phyloP scores from a whole-genome alignment of 2,113 vertebrate genomes.

The Triplophysa rosa region DNA sequence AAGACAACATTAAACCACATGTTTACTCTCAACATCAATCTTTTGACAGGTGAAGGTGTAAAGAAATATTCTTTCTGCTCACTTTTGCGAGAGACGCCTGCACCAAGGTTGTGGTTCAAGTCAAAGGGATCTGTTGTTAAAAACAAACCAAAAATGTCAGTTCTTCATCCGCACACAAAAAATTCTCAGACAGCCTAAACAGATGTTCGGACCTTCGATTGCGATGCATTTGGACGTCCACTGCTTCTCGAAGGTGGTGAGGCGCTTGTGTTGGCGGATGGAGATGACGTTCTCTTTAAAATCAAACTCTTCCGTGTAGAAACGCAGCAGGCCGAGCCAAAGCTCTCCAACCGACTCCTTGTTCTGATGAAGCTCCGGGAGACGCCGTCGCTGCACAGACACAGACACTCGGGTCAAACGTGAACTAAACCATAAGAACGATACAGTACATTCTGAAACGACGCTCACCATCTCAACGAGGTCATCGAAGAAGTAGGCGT shows the following conservation, averaged over 20 bases:
- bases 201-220: constrained; percentile 84
- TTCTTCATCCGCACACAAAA: no score
- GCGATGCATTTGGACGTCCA: constrained; percentile 99
- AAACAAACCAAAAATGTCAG: background rate
- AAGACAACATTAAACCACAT: constrained; percentile 20
- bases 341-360: constrained; percentile 91
- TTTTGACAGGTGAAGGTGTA: background rate
- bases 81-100: constrained; percentile 99
- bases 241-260: constrained; percentile 98
- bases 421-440: background rate
- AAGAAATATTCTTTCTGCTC: constrained; percentile 58
- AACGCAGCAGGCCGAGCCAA: constrained; percentile 92
- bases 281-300: constrained; percentile 98
- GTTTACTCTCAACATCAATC: background rate
- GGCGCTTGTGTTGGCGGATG: constrained; percentile 91
- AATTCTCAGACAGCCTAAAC: no score
- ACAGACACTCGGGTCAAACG: background rate
- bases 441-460: background rate
- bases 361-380: constrained; percentile 84
- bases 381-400: constrained; percentile 76
- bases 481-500: constrained; percentile 94
- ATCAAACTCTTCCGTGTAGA: constrained; percentile 99
- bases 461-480: constrained; percentile 87
- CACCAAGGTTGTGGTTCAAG: constrained; percentile 98
- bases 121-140: constrained; percentile 91